Base-by-base conservation (phyloP, 2,113 vertebrate genomes). In the Heterochromis multidens region DNA sequence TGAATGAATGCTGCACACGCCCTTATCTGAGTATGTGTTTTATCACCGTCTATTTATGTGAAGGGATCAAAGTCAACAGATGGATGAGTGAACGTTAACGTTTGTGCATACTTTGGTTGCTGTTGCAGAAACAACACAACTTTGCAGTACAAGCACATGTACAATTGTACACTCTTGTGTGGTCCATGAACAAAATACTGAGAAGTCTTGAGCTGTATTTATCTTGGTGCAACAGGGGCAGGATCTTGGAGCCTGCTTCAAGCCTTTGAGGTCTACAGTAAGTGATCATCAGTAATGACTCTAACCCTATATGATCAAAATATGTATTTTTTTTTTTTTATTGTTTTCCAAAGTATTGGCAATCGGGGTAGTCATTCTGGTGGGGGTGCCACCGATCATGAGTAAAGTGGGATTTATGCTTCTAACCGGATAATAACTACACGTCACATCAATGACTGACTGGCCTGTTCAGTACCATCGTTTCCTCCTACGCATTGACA, bases 1-100 rank as follows among this genome's bases (percentile, higher is more conserved):
- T 29, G 56, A 83, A 87, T 62, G 79, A 88, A 37, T 14, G n/a
- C 43, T 59, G 52, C 3, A 27, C 74, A 88, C 14, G 17, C 57
- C 58, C 65, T 23, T 56, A 27, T 62, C 7, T 29, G 23, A 59
- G 21, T 56, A 27, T 29, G 31, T 49, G 11, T 63, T 21, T 54
- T 62, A 67, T 86, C 78, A 74, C 16, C 1, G 6, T 77, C 2
- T 83, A 10, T 61, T 87, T 52, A 58, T 65, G 46, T 57, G 17
- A 33, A 40, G 25, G 27, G 57, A 86, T 90, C 80, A 88, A 91
- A 88, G 86, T 25, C 79, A 23, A 33, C 27, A 60, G 49, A 84
- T 81, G 12, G 61, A 84, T 82, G 12, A 67, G 79, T 79, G 16
- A 31, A 62, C 1, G 25, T 84, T 5, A 63, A 80, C 13, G 40